Base-by-base conservation (phyloP, 2,797 vertebrate genomes). In the Limosa lapponica region DNA sequence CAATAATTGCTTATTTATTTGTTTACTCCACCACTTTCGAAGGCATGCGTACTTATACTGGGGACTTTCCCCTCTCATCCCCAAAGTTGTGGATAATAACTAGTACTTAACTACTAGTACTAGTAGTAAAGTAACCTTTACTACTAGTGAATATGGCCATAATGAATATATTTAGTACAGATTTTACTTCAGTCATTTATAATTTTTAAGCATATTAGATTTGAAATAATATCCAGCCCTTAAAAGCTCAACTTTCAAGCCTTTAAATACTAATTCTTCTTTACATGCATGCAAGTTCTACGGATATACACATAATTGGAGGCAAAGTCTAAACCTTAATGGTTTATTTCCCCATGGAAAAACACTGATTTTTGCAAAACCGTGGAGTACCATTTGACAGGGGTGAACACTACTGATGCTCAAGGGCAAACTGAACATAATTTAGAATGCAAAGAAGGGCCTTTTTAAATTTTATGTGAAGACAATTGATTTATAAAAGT, bases 1-100 rank as follows among this genome's bases (percentile, higher is more conserved):
- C 28, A 72, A 52, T 62, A 83, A 71, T 32, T 86, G 27, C 16
- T 70, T 62, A 32, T 57, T 82, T 71, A 54, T 70, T 93, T 95
- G 13, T 84, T 77, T 90, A 49, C 10, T 22, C 27, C 37, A 23
- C 8, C 28, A 30, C 51, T 67, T 66, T 81, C 71, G 58, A 69
- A 43, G 32, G 9, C 8, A 41, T 16, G 2, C 2, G 0, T 58
- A 34, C 18, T 62, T 30, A 10, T 30, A 66, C 8, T 27, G 7
- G 11, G 32, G 28, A 58, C 14, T 41, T 78, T 11, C 54, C 65
- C 48, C 32, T 79, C 73, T 84, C 34, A 55, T 57, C 2, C 1
- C 14, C 16, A 22, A 65, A 87, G 36, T 1, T 18, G 23, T 20
- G 27, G 13, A 8, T 51, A 72, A 75, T n/a, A 58, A 75, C 23